These are phyloP conservation scores for Eptatretus burgeri DNA, from an alignment of 2,113 vertebrate genomes.

Conservation along the genomic window DNA sequence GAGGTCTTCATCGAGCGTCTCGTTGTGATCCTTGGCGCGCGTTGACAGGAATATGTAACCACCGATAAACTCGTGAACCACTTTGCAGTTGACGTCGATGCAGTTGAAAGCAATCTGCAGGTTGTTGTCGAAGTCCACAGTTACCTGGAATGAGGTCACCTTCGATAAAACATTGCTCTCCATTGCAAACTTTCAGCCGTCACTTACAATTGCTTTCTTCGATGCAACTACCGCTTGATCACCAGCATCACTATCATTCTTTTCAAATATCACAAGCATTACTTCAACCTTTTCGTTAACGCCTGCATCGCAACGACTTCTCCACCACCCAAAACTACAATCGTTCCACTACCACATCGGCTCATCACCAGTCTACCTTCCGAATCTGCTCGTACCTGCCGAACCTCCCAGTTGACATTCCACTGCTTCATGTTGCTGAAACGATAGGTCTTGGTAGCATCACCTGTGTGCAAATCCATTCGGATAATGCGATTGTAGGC, in stretches of 20 bases:
- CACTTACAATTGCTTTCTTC: not conserved
- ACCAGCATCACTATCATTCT: no score
- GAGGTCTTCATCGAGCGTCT: constrained; percentile 68
- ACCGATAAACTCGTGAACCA: constrained; percentile 77
- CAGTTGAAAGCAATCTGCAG: constrained; percentile 57
- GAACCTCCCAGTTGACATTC: constrained; percentile 98
- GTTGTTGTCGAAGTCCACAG: constrained; percentile 70
- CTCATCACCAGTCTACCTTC: no score
- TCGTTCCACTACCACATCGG: no score
- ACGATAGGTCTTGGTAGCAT: constrained; percentile 71
- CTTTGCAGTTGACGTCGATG: constrained; percentile 58
- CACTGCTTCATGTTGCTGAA: constrained; percentile 91
- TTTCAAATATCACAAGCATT: no score
- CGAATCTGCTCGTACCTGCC: constrained; percentile 28
- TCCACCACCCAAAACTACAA: no score
- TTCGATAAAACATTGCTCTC: no score
- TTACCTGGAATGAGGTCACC: constrained; percentile 26
- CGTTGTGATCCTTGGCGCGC: constrained; percentile 77
- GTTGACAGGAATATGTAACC: constrained; percentile 96
- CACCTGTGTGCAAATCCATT: constrained; percentile 42
- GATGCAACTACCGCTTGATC: not conserved
- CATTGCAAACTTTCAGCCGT: no score
- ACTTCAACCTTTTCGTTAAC: no score
- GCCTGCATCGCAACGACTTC: no score
- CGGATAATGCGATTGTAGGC: constrained; percentile 77